These are phyloP conservation scores for Acheta domesticus DNA, from an alignment of 2,888 invertebrate genomes.

Conservation along the genomic window DNA sequence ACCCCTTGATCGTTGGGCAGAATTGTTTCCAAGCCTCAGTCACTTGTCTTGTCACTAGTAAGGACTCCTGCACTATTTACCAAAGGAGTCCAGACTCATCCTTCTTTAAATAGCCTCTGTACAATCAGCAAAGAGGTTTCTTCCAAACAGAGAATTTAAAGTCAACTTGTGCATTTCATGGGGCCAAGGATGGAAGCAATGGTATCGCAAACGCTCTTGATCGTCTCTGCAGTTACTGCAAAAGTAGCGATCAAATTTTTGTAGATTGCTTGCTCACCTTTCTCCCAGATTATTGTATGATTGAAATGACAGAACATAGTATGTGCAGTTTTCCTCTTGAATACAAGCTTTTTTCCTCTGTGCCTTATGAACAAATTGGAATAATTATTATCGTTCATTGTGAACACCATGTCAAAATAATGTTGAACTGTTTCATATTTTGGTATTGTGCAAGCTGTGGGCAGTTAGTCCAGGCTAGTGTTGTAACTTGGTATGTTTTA, in stretches of 20 bases:
- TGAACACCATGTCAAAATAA: neutral
- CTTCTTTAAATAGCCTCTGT: too few species aligned
- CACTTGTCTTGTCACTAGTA: too few species aligned
- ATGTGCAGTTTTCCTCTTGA: slow-evolving; percentile 18
- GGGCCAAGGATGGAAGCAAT: slow-evolving; percentile 18
- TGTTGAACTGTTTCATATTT: neutral
- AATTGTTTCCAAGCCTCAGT: too few species aligned
- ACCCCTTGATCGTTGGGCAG: too few species aligned
- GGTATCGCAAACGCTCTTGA: neutral
- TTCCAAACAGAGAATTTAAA: too few species aligned
- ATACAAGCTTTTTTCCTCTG: slow-evolving; percentile 7
- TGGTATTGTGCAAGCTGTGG: neutral
- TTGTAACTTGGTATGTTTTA: too few species aligned
- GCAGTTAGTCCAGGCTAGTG: too few species aligned
- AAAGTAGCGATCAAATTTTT: too few species aligned
- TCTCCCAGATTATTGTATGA: neutral
- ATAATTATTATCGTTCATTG: neutral
- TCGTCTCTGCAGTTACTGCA: neutral
- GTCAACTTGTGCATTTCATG: neutral
- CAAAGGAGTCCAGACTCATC: too few species aligned
- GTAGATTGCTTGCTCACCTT: neutral
- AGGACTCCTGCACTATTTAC: too few species aligned
- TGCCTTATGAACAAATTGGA: neutral
- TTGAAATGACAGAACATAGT: slow-evolving; percentile 3
- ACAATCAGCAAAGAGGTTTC: too few species aligned